A percentile compares a stretch with the other conserved stretches of the same genome.
These are phyloP conservation scores for Diaprepes abbreviatus DNA, from an alignment of 2,888 invertebrate genomes.

Conservation along the genomic window DNA sequence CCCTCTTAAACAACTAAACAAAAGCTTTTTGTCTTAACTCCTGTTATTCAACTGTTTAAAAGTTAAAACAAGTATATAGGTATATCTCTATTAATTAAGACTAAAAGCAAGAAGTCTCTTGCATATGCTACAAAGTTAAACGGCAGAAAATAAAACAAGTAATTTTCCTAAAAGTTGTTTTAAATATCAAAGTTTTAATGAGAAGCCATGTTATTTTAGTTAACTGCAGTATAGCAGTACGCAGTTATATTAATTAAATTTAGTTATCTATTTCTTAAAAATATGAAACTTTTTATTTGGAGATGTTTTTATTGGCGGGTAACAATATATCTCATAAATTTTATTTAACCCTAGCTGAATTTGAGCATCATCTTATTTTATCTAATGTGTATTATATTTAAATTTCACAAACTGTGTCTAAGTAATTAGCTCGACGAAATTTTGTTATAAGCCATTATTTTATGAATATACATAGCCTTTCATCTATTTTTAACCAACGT, in stretches of 20 bases:
- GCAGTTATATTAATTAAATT: constrained; percentile 30
- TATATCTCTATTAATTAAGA: constrained; percentile 41
- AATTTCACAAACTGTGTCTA: too few relatives aligned
- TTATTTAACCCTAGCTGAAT: too few relatives aligned
- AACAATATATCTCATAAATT: too few relatives aligned
- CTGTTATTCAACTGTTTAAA: constrained; percentile 8
- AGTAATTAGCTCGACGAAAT: too few relatives aligned
- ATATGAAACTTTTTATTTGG: too few relatives aligned
- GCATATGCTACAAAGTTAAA: constrained; percentile 34
- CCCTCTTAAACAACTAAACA: neutral
- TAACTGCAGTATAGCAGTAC: constrained; percentile 36
- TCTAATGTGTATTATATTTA: too few relatives aligned
- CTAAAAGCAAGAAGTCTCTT: constrained; percentile 25
- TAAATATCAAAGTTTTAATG: constrained; percentile 46
- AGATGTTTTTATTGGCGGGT: too few relatives aligned
- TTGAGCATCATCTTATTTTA: too few relatives aligned
- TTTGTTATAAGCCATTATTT: too few relatives aligned
- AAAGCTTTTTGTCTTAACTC: neutral
- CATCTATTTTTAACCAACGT: too few relatives aligned
- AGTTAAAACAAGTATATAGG: constrained; percentile 18
- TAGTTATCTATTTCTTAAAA: neutral
- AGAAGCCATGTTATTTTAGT: constrained; percentile 40
- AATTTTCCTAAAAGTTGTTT: constrained; percentile 39
- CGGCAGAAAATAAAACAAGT: constrained; percentile 30
- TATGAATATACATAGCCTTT: too few relatives aligned